phyloP scores from a whole-genome alignment of 1,140 invertebrate genomes.

The Hyles euphorbiae region DNA sequence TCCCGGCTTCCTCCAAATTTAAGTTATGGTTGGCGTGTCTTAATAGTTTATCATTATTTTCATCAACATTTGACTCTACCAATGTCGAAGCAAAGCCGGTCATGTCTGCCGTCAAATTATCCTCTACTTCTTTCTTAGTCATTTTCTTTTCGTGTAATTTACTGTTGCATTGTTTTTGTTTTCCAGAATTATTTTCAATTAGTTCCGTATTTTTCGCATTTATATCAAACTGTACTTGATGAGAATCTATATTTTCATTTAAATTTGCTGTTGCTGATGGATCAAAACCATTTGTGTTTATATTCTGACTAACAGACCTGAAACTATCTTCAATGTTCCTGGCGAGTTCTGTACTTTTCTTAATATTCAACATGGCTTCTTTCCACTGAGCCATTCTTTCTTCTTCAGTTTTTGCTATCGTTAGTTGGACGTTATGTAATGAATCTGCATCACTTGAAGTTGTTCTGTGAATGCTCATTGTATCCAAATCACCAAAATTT shows the following conservation, averaged over 20 bases:
- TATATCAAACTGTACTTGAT: not conserved
- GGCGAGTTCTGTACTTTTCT: constrained; percentile 45
- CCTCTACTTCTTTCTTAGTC: not conserved
- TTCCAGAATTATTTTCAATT: too few species aligned
- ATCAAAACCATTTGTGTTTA: not conserved
- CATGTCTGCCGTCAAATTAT: not conserved
- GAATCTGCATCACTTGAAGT: constrained; percentile 23
- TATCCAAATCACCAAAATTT: constrained; percentile 45
- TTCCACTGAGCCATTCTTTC: constrained; percentile 55
- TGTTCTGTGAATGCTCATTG: constrained; percentile 27
- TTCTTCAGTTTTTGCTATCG: constrained; percentile 31
- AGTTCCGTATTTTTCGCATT: constrained; percentile 1
- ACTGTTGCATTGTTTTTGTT: too few species aligned
- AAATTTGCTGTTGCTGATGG: not conserved
- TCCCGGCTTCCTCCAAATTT: too few species aligned
- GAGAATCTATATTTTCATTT: not conserved
- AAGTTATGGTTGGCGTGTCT: not conserved
- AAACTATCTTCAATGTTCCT: constrained; percentile 56
- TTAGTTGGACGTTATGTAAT: constrained; percentile 11
- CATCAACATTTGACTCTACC: not conserved
- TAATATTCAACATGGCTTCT: constrained; percentile 40
- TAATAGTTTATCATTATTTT: constrained; percentile 4
- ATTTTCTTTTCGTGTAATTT: too few species aligned
- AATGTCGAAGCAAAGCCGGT: not conserved
- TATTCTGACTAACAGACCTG: constrained; percentile 13